phyloP scores from a whole-genome alignment of 2,888 invertebrate species.

The Lepidocyrtoides sp. region DNA sequence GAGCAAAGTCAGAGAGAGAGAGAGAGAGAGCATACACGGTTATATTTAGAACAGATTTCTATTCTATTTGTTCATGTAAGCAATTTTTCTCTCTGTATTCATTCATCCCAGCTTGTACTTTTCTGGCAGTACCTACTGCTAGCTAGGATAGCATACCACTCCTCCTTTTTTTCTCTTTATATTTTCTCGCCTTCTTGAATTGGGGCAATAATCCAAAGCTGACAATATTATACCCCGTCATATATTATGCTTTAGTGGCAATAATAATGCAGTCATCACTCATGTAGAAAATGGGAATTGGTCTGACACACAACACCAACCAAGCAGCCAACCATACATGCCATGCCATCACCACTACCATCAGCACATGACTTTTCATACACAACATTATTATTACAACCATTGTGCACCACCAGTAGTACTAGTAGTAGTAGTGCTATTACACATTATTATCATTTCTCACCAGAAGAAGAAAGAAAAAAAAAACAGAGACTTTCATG shows the following conservation, averaged over 20 bases:
- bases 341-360: constrained; percentile 20
- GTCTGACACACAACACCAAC: constrained; percentile 49
- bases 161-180: not conserved
- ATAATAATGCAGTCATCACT: constrained; percentile 74
- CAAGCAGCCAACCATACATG: not conserved
- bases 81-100: constrained; percentile 30
- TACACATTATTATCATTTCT: constrained; percentile 42
- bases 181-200: constrained; percentile 44
- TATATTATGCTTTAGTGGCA: constrained; percentile 74
- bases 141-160: not conserved
- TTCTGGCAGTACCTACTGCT: not conserved
- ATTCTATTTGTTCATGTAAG: constrained; percentile 21
- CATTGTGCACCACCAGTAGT: not conserved
- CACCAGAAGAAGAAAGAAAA: not conserved
- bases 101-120: constrained; percentile 5
- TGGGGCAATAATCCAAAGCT: constrained; percentile 77
- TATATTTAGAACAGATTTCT: not conserved
- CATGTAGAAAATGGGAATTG: constrained; percentile 73
- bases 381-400: constrained; percentile 31
- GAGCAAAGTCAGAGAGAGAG: too few relatives aligned
- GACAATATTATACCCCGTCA: constrained; percentile 73
- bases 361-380: constrained; percentile 37
- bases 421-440: too few relatives aligned
- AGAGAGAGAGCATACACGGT: too few relatives aligned
- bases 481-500: not conserved